Base-by-base conservation (phyloP, 2,888 invertebrate species). In the Epirrhoe tristata region DNA sequence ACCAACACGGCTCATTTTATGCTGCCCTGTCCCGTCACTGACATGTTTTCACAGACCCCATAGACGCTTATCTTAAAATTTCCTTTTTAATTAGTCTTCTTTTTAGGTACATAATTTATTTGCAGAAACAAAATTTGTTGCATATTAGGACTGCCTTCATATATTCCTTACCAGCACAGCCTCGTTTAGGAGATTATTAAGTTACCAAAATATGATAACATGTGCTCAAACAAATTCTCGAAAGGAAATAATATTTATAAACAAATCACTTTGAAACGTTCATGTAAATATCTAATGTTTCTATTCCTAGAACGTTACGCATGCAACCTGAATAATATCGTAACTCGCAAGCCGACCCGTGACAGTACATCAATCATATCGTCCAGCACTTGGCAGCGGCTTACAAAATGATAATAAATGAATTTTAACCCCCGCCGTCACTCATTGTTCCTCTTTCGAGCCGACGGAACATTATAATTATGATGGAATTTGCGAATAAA, bases 351-450 rank as follows among this genome's bases (percentile, higher is more conserved):
- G 68, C 62, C 24, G 70, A 70, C 65, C 66, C 73, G 69, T 72
- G 81, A 77, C 79, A 77, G 70, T 59, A 70, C 75, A 85, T 87
- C 86, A 86, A 86, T 88, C 87, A 86, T 79, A 73, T 73, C 75
- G 82, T 80, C 84, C 80, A 79, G 79, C 63, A 73, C 79, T 81
- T 81, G 82, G 82, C 84, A 83, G 58, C 63, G 78, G 80, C 81
- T 81, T 78, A 74, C 74, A 73, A 76, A 76, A 78, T 69, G 77
- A 71, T 87, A 82, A 88, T 82, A 86, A 86, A 87, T 87, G 82
- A 81, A 76, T 83, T 84, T 83, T 82, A 82, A 82, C 76, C 77
- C 81, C 75, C 63, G 59, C 66, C 66, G 62, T 61, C 69, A 39
- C 31, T 69, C 65, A 63, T 63, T 65, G 68, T 69, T 70, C 59